Base-by-base conservation (phyloP, 2,888 invertebrate genomes). In the Brenthis ino region DNA sequence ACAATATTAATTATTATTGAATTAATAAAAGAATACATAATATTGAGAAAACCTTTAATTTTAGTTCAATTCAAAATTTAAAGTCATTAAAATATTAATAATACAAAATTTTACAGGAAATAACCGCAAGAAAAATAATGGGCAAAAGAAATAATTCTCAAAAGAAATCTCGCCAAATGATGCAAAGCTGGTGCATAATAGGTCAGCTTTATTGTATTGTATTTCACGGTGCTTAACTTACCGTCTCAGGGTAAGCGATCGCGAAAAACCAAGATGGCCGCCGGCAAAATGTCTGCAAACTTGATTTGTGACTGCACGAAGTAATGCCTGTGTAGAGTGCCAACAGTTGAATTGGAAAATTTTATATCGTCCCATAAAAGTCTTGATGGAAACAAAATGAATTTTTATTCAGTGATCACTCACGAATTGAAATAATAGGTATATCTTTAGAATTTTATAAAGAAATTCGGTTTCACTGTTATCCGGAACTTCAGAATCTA, bases 261-360 rank as follows among this genome's bases (percentile, higher is more conserved):
- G 74, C 75, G 79, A 66, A 71, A 80, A 84, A 80, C 79, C 80
- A 85, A 87, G 82, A 87, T 83, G 85, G 84, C 84, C 72, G 80
- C 75, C 76, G 74, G 74, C 74, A 72, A 75, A 77, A 78, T 75
- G 82, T 79, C 79, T 75, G 76, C 74, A 81, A 83, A 85, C 79
- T 86, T 86, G 85, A 87, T 87, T 88, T 88, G 85, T 85, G 84
- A 84, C 79, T 75, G 75, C 77, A 80, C 81, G 80, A 82, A 71
- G 64, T 61, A 69, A 80, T 81, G 77, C 77, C 76, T 76, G 79
- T 76, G 79, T 80, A 78, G 78, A 80, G 78, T 82, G 82, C 80
- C 81, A 81, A 82, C 83, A 77, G 76, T 79, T 74, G 77, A 78
- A 85, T 83, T 83, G 83, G 81, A 83, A 83, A 85, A 85, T 82